Evolutionary conservation across 2,888 invertebrate genomes (phyloP), one percentile per base, ranked within the genome.

Genomic region (Epistrophe eligans): DNA sequence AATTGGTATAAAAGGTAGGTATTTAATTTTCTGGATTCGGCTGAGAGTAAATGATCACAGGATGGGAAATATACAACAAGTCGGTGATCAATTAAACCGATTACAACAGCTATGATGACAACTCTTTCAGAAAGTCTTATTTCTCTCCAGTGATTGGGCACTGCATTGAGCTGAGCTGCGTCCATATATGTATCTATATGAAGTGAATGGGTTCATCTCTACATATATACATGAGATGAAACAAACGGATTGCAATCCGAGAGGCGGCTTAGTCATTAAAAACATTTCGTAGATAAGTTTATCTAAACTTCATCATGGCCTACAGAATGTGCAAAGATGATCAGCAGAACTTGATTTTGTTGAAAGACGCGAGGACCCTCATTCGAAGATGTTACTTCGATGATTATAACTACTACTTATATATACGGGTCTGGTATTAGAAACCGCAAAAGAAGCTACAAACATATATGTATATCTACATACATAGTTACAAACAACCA

Each of bases 21-120:
- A 70, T 74, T 60, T 55, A 35, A 62, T 45, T 45, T 50, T 40
- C 13, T 55, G 40, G 70, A 70, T 55, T 70, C 28, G 70, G 52
- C 15, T 15, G 40, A 55, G n/a, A 64, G 52, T 62, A 74, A 74
- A 81, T 76, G 70, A 81, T 81, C 77, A 77, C 64, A 77, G 77
- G 81, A 55, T 71, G 64, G 71, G 76, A 81, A 62, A 76, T 57
- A 62, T 60, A 45, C 77, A 77, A 76, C 87, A 72, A 64, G 66
- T 45, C 66, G 76, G 73, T 77, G 87, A 87, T 87, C 87, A 87
- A 87, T 87, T 87, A 79, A 87, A 87, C 72, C 66, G 87, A 87
- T 87, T 87, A 79, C 79, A 87, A 72, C 79, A 58, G 73, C 79
- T 17, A 74, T 79, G 87, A 87, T 87, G 87, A 87, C 87, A 87